Base-by-base conservation (phyloP, 2,797 vertebrate genomes). In the Acanthurus leucopareius region DNA sequence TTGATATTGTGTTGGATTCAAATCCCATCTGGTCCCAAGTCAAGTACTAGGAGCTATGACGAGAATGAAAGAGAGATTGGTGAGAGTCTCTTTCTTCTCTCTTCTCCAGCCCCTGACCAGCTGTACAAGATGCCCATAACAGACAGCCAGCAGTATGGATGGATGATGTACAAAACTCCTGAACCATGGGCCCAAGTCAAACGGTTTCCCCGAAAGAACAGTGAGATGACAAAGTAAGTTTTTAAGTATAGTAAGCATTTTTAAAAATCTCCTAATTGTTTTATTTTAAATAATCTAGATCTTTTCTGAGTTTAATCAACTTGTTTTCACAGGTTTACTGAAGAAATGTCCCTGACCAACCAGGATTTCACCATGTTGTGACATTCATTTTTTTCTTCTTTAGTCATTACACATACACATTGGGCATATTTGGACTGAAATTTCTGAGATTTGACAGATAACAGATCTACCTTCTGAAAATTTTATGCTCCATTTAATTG, bases 161-260 rank as follows among this genome's bases (percentile, higher is more conserved):
- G 96, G 95, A 92, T 92, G 94, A 1, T 83, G 22, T 77, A 88
- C 28, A 75, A 69, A 11, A 83, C 66, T 32, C 47, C 70, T 44
- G 83, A 88, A 54, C 89, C 92, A 0, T 96, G 96, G 96, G 91
- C 89, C 32, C 79, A 56, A 61, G 68, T 69, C 25, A 81, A 83
- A 53, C 85, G 71, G 19, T 93, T 94, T 67, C 94, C 95, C n/a
- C 79, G 80, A 71, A 93, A 90, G 68, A 90, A 89, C 77, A 96
- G 96, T 35, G 88, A 96, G 25, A 95, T 96, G 93, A 95, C 95
- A 71, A 96, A 90, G 96, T 96, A 62, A 63, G 91, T 71, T 7
- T 22, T 48, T 68, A 28, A 28, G 28, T 28, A 28, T 28, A 28
- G 28, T 28, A 28, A 28, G 28, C 28, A 28, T 28, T 28, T 28